Base-by-base conservation (phyloP, 64 coral and sea anemone genomes). In the Orbicella faveolata region DNA sequence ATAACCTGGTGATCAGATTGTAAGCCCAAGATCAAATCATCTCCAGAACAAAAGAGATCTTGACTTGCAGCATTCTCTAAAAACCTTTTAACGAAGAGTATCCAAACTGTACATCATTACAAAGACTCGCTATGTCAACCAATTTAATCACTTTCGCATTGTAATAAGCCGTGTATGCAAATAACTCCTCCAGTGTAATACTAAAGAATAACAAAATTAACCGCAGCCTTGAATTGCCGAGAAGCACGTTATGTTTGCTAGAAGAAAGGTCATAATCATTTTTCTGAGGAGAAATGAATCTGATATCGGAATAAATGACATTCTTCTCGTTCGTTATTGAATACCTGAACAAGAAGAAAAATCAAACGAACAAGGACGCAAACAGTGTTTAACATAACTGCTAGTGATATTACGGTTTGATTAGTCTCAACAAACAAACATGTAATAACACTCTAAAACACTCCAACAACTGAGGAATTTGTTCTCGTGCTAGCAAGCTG, bases 41-140 rank as follows among this genome's bases (percentile, higher is more conserved):
- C 55, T 15, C 44, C 44, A 48, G 44, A 48, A 48, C 44, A 16
- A 59, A 59, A 59, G 10, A 59, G 0, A 59, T 59, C 10, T 59
- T 59, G 55, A 59, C 55, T 59, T 59, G 2, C 0, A 59, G 11
- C 55, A 59, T 10, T 59, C 55, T 59, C 13, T 59, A 1, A 15
- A 59, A 48, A 48, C 44, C 1, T 48, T 6, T 48, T 48, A 48
- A 48, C 44, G 44, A 48, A 6, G 7, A 48, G 44, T 48, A 48
- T 48, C 44, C 44, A 48, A 48, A 48, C 44, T 48, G 44, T 48
- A 48, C 44, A 48, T 48, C 44, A 48, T 48, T 41, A 2, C 4
- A 48, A 48, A 48, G 44, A 77, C 75, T 77, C 75, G 36, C 75
- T 77, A 77, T 77, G 75, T 77, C 18, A 77, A 77, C 75, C 20